These are phyloP conservation scores for Rhopalosiphum padi DNA, from an alignment of 1,140 invertebrate species.

Conservation along the genomic window DNA sequence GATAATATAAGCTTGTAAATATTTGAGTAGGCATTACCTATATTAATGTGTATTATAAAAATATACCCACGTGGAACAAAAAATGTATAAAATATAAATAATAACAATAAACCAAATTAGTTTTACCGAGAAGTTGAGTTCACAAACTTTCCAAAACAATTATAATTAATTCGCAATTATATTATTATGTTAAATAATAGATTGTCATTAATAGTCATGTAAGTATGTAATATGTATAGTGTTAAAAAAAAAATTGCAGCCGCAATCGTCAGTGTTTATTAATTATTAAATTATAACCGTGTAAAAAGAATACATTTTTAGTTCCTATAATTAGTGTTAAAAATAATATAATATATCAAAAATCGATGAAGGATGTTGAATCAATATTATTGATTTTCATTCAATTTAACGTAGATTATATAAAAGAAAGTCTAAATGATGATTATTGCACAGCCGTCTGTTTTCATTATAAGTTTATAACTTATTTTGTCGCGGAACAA, in stretches of 20 bases:
- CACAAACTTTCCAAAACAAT: conserved; percentile 15
- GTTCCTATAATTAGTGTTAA: background rate
- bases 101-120: background rate
- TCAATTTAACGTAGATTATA: background rate
- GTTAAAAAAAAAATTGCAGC: background rate
- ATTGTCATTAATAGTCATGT: background rate
- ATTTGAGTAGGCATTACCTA: background rate
- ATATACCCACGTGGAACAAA: background rate
- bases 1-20: background rate
- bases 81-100: background rate
- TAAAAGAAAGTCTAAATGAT: background rate
- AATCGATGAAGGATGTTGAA: background rate
- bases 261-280: background rate
- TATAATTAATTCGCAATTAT: background rate
- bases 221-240: background rate
- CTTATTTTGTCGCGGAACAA: background rate
- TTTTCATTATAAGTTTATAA: background rate
- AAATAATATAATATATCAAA: background rate
- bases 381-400: background rate
- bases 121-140: background rate
- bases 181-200: background rate
- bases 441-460: background rate
- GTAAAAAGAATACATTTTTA: background rate
- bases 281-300: background rate
- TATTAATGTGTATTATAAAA: background rate